Evolutionary conservation across 2,888 invertebrate species (phyloP), one percentile per base, ranked within the genome.

Genomic region (Brachypalpus laphriformis): DNA sequence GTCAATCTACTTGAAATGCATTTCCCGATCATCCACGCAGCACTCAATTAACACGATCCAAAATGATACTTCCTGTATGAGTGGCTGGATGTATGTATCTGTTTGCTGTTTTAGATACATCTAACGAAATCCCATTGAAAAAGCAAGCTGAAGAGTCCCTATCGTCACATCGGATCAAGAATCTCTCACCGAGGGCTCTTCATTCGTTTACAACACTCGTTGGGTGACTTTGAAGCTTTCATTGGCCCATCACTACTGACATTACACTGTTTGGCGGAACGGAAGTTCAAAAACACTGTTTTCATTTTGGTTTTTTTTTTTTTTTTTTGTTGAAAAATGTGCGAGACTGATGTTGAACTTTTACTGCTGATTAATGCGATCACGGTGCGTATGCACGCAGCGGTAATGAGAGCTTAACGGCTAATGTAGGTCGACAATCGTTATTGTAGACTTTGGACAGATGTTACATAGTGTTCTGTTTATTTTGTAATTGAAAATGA

Each of bases 31-130:
- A 65, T 14, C 4, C n/a, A 34, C 34, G 45, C 54, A 57, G 40
- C 51, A 54, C 70, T 77, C 77, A 77, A 77, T 77, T 77, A 77
- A 77, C 77, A 77, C 77, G 68, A 70, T 70, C 77, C 61, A 34
- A 77, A 63, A 45, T 68, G 68, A 77, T 68, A 77, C 70, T 77
- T 77, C 77, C 77, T 77, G 77, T 34, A 51, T 42, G 31, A 42
- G 54, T 63, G 54, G 28, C 25, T 61, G 61, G 34, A 7, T 34
- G 11, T 34, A 9, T 34, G 2, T 34, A 61, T 61, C 25, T 72
- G 40, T 61, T 51, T 61, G 40, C 25, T 72, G 49, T 22, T 18
- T 45, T 5, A 37, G 65, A 25, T 25, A 34, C 8, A 66, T 65
- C 34, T 49, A 65, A 65, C 42, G 37, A 37, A 49, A 16, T 34